Conservation (phyloP, 2,888 invertebrate genomes). For the Sesia bembeciformis region DNA sequence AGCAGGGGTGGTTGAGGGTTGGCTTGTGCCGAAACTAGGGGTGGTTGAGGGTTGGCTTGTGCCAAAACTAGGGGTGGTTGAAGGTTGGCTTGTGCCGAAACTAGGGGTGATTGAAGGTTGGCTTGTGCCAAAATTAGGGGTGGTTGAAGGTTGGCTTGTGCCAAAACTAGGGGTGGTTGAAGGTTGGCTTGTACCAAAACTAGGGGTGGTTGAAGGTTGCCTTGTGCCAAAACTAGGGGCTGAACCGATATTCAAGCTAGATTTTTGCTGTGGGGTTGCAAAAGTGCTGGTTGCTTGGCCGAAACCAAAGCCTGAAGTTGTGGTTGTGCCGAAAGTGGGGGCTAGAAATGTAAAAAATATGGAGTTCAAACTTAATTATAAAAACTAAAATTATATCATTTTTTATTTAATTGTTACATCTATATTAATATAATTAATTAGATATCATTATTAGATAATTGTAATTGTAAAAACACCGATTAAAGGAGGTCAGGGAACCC, state of each 20-base stretch:
- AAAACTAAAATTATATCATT: background rate
- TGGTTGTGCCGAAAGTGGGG: slow-evolving; percentile 15
- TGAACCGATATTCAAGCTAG: background rate
- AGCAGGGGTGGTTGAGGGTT: background rate
- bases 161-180: slow-evolving; percentile 8
- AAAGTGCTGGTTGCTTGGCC: slow-evolving; percentile 2
- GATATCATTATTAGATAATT: too few species aligned
- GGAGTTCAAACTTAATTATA: too few species aligned
- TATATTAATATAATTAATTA: background rate
- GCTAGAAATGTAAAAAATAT: slow-evolving; percentile 7
- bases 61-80: slow-evolving; percentile 3
- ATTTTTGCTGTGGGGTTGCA: slow-evolving; percentile 1
- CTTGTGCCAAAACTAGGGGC: slow-evolving; percentile 1
- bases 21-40: slow-evolving; percentile 8
- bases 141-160: background rate
- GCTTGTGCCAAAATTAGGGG: slow-evolving; percentile 3
- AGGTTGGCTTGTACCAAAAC: slow-evolving; percentile 2
- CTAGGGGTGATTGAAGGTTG: slow-evolving; percentile 1
- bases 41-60: slow-evolving; percentile 3
- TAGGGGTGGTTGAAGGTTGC: slow-evolving; percentile 1
- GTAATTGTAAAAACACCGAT: too few species aligned
- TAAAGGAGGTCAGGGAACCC: too few species aligned
- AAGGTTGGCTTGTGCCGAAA: too few species aligned
- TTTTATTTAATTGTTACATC: background rate
- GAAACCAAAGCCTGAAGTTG: slow-evolving; percentile 6